phyloP scores from a whole-genome alignment of 2,797 vertebrate genomes.

The Adrianichthys oophorus region DNA sequence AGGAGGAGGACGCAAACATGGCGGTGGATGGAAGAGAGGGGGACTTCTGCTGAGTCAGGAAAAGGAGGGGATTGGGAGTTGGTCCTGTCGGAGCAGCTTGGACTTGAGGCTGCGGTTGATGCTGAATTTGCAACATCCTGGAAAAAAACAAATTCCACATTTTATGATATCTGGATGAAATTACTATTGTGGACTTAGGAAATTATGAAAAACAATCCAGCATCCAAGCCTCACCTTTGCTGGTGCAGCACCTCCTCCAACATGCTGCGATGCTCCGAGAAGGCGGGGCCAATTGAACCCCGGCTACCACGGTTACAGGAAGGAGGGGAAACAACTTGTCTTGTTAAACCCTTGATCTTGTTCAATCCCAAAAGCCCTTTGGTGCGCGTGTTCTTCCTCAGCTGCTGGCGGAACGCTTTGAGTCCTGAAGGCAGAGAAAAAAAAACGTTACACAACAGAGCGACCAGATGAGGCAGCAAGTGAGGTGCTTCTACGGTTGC shows the following conservation, averaged over 20 bases:
- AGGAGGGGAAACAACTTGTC: conserved; percentile 84
- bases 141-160: conserved; percentile 33
- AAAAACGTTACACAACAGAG: conserved; percentile 30
- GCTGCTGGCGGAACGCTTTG: conserved; percentile 95
- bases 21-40: conserved; percentile 65
- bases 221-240: conserved; percentile 81
- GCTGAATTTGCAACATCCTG: conserved; percentile 93
- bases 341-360: conserved; percentile 93
- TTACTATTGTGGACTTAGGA: too few relatives aligned
- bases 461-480: neutral
- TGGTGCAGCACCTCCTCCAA: conserved; percentile 92
- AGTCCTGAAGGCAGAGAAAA: conserved; percentile 78
- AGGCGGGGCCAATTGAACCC: conserved; percentile 80
- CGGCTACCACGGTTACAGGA: conserved; percentile 83
- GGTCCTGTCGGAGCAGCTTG: conserved; percentile 79
- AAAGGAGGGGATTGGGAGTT: conserved; percentile 74
- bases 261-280: conserved; percentile 83
- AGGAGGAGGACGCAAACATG: conserved; percentile 61
- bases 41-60: conserved; percentile 76
- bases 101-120: conserved; percentile 81
- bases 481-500: conserved; percentile 3
- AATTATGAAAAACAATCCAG: neutral
- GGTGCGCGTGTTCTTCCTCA: conserved; percentile 89
- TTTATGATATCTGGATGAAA: neutral
- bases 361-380: conserved; percentile 93